Evolutionary conservation across 1,140 invertebrate species (phyloP).

Genomic region (Meloidogyne exigua): DNA sequence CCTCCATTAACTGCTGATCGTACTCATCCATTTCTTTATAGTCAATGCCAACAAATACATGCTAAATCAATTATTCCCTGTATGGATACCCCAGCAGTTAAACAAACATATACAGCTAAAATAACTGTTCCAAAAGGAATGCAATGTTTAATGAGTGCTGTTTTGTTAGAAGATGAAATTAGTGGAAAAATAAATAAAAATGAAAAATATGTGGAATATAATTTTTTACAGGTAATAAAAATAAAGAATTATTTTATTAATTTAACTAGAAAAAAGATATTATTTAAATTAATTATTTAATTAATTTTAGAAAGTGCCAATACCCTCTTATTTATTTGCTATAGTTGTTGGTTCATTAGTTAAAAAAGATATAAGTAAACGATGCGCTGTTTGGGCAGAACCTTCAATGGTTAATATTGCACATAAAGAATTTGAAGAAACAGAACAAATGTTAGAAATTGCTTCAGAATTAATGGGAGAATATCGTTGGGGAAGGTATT

Average conservation of each 20-base stretch:
- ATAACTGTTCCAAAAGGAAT: slow-evolving; percentile 75
- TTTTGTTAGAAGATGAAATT: slow-evolving; percentile 63
- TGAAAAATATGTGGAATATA: slow-evolving; percentile 35
- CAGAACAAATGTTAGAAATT: slow-evolving; percentile 77
- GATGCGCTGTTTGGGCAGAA: slow-evolving; percentile 84
- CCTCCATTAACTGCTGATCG: slow-evolving; percentile 83
- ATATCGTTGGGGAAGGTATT: slow-evolving; percentile 66
- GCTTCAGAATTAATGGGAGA: slow-evolving; percentile 73
- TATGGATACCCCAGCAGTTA: slow-evolving; percentile 88
- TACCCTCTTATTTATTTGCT: slow-evolving; percentile 73
- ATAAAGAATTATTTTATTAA: background rate
- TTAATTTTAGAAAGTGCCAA: slow-evolving; percentile 60
- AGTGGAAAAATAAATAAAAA: background rate
- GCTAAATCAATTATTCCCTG: slow-evolving; percentile 76
- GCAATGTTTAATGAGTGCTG: slow-evolving; percentile 84
- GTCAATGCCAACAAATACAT: slow-evolving; percentile 77
- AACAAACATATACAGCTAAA: slow-evolving; percentile 79
- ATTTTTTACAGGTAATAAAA: slow-evolving; percentile 24
- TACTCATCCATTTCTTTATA: slow-evolving; percentile 81
- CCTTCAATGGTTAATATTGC: slow-evolving; percentile 79
- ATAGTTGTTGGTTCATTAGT: slow-evolving; percentile 82
- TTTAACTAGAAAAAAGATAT: background rate
- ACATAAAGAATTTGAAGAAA: slow-evolving; percentile 68
- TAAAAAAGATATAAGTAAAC: slow-evolving; percentile 68
- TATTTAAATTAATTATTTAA: background rate